Evolutionary conservation across 2,797 vertebrate genomes (phyloP), one percentile per base, ranked within the genome.

Genomic region (Alexandromys oeconomus): DNA sequence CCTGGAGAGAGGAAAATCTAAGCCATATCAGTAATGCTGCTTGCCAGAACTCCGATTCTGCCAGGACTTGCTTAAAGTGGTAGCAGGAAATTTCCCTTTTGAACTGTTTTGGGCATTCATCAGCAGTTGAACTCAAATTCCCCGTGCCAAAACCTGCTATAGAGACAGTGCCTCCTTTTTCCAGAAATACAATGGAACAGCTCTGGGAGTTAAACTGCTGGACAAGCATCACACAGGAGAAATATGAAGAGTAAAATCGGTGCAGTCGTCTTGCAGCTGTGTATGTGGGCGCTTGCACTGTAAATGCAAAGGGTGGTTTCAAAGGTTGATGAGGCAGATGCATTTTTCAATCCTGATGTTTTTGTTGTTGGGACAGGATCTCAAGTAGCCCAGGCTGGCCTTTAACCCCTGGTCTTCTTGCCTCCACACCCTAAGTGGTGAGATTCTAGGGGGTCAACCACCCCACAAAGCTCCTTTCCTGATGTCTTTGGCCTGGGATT

Each of bases 181-280:
- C 71, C 84, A 92, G 84, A 96, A 96, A 73, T 92, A 86, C 74
- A 91, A 23, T 71, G 89, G 74, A 87, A 86, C n/a, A 78, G 51
- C 77, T 87, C 77, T 61, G 21, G 87, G 46, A 29, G 34, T 82
- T 89, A 57, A 67, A 79, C n/a, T 15, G 43, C 51, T 29, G 71
- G 67, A 10, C 67, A 54, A 84, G 91, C 71, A 37, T n/a, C 85
- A 88, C 63, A 25, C 57, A 4, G 13, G n/a, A 91, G 54, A 61
- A 31, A 78, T 51, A 61, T 2, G 29, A 86, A 95, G 76, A 88
- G 11, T 71, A 57, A 74, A 95, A 31, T 31, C 69, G 78, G 34
- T 61, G 54, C 14, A 23, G 43, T 17, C 27, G 8, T 92, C 59
- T 85, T 77, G 13, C n/a, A 61, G 29, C 29, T 78, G 4, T 67